Conservation (phyloP, 2,888 invertebrate species). For the Drosophila dives region DNA sequence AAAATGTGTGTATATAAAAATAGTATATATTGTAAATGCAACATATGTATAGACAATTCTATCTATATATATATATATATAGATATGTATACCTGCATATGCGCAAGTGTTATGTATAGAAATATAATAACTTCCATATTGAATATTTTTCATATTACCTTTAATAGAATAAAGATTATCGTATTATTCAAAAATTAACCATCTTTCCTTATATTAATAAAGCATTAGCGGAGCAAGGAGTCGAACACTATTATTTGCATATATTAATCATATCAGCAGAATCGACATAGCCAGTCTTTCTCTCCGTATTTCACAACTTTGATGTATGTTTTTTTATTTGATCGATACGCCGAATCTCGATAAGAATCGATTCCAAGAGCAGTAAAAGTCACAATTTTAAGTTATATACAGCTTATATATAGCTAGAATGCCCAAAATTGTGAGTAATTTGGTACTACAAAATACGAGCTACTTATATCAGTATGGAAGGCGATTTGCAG, state of each 20-base stretch:
- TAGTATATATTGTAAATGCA: constrained; percentile 59
- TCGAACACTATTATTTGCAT: neutral
- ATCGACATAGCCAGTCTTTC: neutral
- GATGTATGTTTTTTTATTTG: neutral
- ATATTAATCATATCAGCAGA: neutral
- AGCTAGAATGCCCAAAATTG: neutral
- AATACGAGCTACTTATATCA: neutral
- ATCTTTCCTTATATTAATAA: neutral
- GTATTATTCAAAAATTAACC: constrained; percentile 65
- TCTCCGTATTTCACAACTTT: neutral
- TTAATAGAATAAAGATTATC: constrained; percentile 76
- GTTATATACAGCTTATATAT: too few relatives aligned
- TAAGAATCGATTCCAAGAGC: neutral
- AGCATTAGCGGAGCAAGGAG: neutral
- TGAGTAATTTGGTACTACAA: neutral
- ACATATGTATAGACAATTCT: constrained; percentile 32
- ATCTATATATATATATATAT: constrained; percentile 11
- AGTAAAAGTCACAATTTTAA: neutral
- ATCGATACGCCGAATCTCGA: neutral
- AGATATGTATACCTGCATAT: constrained; percentile 25
- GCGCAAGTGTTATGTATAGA: constrained; percentile 48
- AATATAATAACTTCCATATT: constrained; percentile 61
- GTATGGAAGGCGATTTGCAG: neutral
- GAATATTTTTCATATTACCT: constrained; percentile 75
- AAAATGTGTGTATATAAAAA: constrained; percentile 57